Evolutionary conservation across 2,888 invertebrate species (phyloP).

Genomic region (Drosophila limbata): DNA sequence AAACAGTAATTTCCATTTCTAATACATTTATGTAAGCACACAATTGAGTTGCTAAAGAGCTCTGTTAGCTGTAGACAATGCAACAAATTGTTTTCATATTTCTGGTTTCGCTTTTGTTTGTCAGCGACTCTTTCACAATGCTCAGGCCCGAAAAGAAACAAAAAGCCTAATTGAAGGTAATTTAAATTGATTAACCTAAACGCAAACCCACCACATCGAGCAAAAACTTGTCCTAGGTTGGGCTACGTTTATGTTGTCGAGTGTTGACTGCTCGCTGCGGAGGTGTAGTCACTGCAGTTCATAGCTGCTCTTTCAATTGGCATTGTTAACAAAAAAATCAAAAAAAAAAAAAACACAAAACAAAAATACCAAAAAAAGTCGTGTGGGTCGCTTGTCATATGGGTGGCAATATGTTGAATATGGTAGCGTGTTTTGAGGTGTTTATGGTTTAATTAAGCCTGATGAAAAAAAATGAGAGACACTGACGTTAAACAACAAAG

Average conservation of each 20-base stretch:
- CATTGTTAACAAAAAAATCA: constrained; percentile 59
- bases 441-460: constrained; percentile 76
- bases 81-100: constrained; percentile 52
- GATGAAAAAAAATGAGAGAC: constrained; percentile 64
- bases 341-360: constrained; percentile 26
- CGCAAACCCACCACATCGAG: constrained; percentile 52
- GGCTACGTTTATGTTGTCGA: constrained; percentile 38
- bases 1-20: constrained; percentile 47
- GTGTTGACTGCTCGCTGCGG: constrained; percentile 22
- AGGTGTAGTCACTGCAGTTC: constrained; percentile 68
- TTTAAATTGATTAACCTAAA: constrained; percentile 78
- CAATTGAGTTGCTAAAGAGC: constrained; percentile 49
- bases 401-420: constrained; percentile 68
- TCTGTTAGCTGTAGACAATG: constrained; percentile 36
- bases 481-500: constrained; percentile 25
- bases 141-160: constrained; percentile 46
- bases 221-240: constrained; percentile 56
- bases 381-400: constrained; percentile 62
- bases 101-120: constrained; percentile 17
- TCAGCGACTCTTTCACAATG: constrained; percentile 38
- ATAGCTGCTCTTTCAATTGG: constrained; percentile 62
- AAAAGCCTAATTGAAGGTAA: constrained; percentile 78
- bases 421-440: constrained; percentile 76
- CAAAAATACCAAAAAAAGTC: constrained; percentile 31
- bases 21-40: constrained; percentile 47